Base-by-base conservation (phyloP, 2,113 vertebrate species). In the Arvicanthis niloticus region DNA sequence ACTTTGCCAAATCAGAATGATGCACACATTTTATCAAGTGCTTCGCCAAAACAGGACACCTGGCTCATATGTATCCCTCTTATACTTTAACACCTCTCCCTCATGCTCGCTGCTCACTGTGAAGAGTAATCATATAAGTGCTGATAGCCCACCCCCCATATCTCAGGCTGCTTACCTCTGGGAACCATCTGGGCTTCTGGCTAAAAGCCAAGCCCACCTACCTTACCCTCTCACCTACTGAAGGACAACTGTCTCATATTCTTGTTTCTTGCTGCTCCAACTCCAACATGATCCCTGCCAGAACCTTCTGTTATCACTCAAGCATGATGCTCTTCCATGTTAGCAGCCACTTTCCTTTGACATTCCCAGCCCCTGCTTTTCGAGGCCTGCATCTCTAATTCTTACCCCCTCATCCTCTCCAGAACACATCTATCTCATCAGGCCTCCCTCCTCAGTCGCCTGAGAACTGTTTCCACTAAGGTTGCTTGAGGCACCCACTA, bases 341-440 rank as follows among this genome's bases (percentile, higher is more conserved):
- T 12, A 78, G 12, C 15, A n/a, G 16, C 56, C 56, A 60, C 17
- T 62, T 45, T 65, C 48, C 82, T 75, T 37, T 56, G 76, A 24
- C 2, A 13, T 2, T 60, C 65, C 31, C 7, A 22, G 21, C 3
- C 1, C 7, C 8, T 4, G n/a, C 40, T 90, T 26, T 13, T 2
- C 87, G 42, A 42, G 5, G 1, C 22, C 45, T 67, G 75, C 4
- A 86, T 40, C 34, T 53, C 86, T 65, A 93, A 45, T 34, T 51
- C 60, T 58, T 40, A 76, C 60, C 7, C 34, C 88, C 76, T 75
- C 22, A 22, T 62, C 45, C n/a, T 95, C 37, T 91, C 51, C 67
- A 29, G 51, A 78, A 34, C 70, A 42, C 6, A 45, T 78, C 37
- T 48, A 45, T 78, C 37, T 48, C 26, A 21, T 34, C 42, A 72